Base-by-base conservation (phyloP, 2,113 vertebrate species). In the Clupea harengus region DNA sequence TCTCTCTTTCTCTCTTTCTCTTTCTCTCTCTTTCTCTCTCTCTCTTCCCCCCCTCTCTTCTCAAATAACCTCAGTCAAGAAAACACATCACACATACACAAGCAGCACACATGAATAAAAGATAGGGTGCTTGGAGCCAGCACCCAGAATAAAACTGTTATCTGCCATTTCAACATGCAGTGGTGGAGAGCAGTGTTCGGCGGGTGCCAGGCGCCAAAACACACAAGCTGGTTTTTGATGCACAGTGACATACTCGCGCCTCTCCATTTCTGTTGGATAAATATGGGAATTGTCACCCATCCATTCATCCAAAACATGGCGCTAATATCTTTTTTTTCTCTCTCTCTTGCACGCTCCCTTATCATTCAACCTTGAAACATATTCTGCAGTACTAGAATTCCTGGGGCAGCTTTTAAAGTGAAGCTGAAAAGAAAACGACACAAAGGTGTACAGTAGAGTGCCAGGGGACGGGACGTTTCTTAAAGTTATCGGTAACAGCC, bases 81-180 rank as follows among this genome's bases (percentile, higher is more conserved):
- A 78, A 78, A 78, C 80, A 57, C 75, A 45, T 81, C 54, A 54
- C 47, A 81, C 50, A 18, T 82, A 82, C 50, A 72, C 20, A 32
- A 75, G 54, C 81, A 39, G 46, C 47, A 22, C 15, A 28, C 84
- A 91, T 92, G 85, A 92, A 92, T 90, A 90, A 91, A 91, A 82
- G 72, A 91, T 92, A 47, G 39, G 32, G 80, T 18, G 78, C 87
- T 90, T 80, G 52, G 86, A 83, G 81, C 82, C 83, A 81, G 87
- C 80, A 83, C 60, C 82, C 80, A 86, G 87, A 91, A 92, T 89
- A 89, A 89, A 89, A 89, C 85, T 22, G 85, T 89, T 90, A 91
- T 91, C 82, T 86, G 39, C 67, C 50, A 57, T 90, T 90, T 90
- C 83, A 88, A 89, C 75, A 84, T 84, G 82, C 86, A 67, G 64